These are phyloP conservation scores for Autographa pulchrina DNA, from an alignment of 2,888 invertebrate genomes.

Conservation along the genomic window DNA sequence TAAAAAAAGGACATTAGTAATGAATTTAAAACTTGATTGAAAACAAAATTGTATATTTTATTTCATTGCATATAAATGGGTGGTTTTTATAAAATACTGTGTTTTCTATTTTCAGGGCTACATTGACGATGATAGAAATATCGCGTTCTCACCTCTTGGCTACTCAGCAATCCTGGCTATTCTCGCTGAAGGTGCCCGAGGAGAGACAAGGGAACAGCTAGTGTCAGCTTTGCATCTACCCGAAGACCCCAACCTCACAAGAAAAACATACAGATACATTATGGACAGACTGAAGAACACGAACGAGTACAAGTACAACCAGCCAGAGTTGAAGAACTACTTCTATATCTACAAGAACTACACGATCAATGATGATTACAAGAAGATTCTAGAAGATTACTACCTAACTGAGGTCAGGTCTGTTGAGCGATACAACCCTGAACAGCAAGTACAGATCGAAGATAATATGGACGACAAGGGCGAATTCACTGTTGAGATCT, in stretches of 20 bases:
- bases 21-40: too few species aligned
- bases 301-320: conserved; percentile 84
- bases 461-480: conserved; percentile 71
- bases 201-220: conserved; percentile 90
- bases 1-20: too few species aligned
- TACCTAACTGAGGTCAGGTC: conserved; percentile 91
- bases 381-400: conserved; percentile 88
- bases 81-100: too few species aligned
- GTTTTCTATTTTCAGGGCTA: conserved; percentile 86
- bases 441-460: conserved; percentile 71
- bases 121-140: conserved; percentile 87
- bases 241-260: conserved; percentile 80
- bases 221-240: conserved; percentile 89
- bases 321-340: conserved; percentile 91
- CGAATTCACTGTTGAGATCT: conserved; percentile 73
- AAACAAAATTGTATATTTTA: too few species aligned
- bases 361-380: conserved; percentile 90
- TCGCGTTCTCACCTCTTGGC: conserved; percentile 91
- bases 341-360: conserved; percentile 92
- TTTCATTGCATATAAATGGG: too few species aligned
- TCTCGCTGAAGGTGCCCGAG: conserved; percentile 90
- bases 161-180: conserved; percentile 91
- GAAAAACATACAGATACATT: conserved; percentile 84
- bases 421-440: conserved; percentile 80
- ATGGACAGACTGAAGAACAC: conserved; percentile 87